A percentile compares a stretch with the other conserved stretches of the same genome.
These are phyloP conservation scores for Trissoscelio sp. DNA, from an alignment of 2,888 invertebrate species.

Conservation along the genomic window DNA sequence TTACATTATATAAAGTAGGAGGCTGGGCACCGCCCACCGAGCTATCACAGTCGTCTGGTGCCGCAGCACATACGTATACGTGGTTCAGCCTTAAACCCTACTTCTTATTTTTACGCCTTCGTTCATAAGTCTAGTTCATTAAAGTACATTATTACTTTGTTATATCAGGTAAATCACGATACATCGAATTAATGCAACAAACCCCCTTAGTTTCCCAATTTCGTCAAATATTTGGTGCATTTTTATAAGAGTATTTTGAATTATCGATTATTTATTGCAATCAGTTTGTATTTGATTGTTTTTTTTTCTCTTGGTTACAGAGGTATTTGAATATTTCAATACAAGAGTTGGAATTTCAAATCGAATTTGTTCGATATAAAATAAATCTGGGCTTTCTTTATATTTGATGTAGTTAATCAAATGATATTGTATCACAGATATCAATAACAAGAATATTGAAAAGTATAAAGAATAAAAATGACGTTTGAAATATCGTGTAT, in stretches of 20 bases:
- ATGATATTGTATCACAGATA: constrained; percentile 51
- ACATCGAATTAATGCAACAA: constrained; percentile 69
- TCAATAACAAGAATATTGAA: constrained; percentile 29
- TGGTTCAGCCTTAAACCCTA: constrained; percentile 84
- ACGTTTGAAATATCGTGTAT: constrained; percentile 19
- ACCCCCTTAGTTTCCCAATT: constrained; percentile 55
- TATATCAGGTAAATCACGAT: constrained; percentile 70
- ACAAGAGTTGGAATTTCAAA: background rate
- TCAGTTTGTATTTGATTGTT: constrained; percentile 30
- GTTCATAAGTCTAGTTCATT: constrained; percentile 67
- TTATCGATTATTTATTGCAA: constrained; percentile 48
- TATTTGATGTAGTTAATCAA: constrained; percentile 13
- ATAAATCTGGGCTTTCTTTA: constrained; percentile 16
- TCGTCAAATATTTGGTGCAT: constrained; percentile 39
- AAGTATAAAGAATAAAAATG: constrained; percentile 13
- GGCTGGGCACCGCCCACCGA: constrained; percentile 84
- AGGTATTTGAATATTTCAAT: constrained; percentile 34
- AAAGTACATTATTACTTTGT: constrained; percentile 70
- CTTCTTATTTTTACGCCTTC: constrained; percentile 78
- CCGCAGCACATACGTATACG: constrained; percentile 84
- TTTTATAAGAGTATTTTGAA: constrained; percentile 35
- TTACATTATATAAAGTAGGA: constrained; percentile 81
- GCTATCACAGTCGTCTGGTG: constrained; percentile 84
- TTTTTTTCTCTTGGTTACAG: constrained; percentile 7
- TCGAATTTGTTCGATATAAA: constrained; percentile 4